Percentiles rank a stretch among this genome's conserved stretches.
These are phyloP conservation scores for Ornithorhynchus anatinus DNA, from an alignment of 2,113 vertebrate genomes.

Conservation along the genomic window DNA sequence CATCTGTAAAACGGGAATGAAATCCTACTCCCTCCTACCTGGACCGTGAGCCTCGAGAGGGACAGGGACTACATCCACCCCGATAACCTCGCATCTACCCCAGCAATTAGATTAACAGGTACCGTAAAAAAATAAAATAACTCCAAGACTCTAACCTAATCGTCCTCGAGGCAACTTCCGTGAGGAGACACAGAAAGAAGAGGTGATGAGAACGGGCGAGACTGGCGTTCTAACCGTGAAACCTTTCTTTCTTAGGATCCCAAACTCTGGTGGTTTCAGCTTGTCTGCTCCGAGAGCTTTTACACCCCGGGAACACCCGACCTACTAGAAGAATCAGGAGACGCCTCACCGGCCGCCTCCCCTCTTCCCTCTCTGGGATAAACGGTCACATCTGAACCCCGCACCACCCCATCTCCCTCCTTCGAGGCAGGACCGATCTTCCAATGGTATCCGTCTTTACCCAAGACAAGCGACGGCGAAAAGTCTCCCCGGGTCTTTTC, in stretches of 20 bases:
- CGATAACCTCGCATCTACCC: too few relatives aligned
- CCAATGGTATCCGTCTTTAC: background rate
- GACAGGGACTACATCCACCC: too few relatives aligned
- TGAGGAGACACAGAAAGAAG: background rate
- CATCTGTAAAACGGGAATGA: too few relatives aligned
- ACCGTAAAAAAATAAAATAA: too few relatives aligned
- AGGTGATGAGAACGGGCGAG: background rate
- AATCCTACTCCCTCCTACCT: too few relatives aligned
- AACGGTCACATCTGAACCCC: accelerated
- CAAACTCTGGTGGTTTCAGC: constrained; percentile 28
- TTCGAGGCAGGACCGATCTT: background rate
- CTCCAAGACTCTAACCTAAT: too few relatives aligned
- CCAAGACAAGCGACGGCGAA: background rate
- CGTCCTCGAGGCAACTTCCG: too few relatives aligned
- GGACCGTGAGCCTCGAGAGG: too few relatives aligned
- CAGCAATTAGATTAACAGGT: too few relatives aligned
- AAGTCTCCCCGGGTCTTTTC: too few relatives aligned
- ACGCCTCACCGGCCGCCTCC: background rate
- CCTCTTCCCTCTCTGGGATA: constrained; percentile 17
- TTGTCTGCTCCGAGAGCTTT: constrained; percentile 31
- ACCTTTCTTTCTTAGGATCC: constrained; percentile 31
- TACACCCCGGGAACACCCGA: constrained; percentile 46
- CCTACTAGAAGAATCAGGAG: constrained; percentile 16
- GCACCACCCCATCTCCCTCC: background rate
- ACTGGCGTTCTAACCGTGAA: background rate